Percentiles rank a stretch among this genome's conserved stretches.
These are phyloP conservation scores for Capromys pilorides DNA, from an alignment of 2,797 vertebrate species.

Conservation along the genomic window DNA sequence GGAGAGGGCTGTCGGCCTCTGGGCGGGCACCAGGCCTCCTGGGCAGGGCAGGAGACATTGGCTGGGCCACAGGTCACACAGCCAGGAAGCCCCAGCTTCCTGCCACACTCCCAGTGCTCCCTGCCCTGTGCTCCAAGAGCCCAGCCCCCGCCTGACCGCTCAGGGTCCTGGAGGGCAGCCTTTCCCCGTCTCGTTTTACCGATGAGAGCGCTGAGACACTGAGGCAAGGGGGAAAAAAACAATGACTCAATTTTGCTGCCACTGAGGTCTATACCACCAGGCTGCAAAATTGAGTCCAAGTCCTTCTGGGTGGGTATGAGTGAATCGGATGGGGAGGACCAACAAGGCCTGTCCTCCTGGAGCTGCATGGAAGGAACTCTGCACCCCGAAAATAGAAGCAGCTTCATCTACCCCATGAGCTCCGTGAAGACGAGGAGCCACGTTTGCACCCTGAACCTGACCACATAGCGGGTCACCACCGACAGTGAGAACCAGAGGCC, in stretches of 20 bases:
- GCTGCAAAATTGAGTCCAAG: no score
- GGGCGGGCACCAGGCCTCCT: background rate
- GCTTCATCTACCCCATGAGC: background rate
- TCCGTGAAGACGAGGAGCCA: background rate
- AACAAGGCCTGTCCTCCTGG: background rate
- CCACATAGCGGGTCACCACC: background rate
- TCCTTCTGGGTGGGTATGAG: background rate
- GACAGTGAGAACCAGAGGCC: background rate
- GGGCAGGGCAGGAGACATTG: background rate
- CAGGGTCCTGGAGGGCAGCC: no score
- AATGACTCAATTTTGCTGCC: background rate
- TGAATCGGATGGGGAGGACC: background rate
- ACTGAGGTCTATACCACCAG: no score
- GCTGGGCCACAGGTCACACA: rapidly evolving
- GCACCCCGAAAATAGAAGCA: no score
- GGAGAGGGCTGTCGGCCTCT: no score
- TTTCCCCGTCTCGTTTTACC: background rate
- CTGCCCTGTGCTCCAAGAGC: background rate
- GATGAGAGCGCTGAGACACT: background rate
- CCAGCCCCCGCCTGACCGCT: background rate
- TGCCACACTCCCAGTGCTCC: no score
- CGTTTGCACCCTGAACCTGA: background rate
- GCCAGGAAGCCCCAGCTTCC: no score
- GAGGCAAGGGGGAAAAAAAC: background rate
- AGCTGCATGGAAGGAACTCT: background rate